Conservation (phyloP, 2,797 vertebrate genomes). For the Anomalospiza imberbis region DNA sequence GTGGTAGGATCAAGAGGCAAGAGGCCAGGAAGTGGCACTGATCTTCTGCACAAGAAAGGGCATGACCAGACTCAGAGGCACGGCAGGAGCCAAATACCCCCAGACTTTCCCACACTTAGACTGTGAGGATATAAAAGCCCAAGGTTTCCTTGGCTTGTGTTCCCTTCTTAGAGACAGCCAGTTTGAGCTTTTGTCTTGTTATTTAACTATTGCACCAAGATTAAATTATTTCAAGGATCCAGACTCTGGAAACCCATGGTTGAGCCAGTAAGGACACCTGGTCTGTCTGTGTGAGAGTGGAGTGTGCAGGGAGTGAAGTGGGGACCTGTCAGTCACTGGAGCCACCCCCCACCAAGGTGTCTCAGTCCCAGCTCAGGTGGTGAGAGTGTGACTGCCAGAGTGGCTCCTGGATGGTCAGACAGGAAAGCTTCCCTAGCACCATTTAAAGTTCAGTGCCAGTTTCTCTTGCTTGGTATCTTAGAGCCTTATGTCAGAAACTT, state of each 20-base stretch:
- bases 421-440: background rate
- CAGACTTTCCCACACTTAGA: background rate
- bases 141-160: background rate
- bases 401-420: background rate
- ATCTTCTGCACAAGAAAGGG: background rate
- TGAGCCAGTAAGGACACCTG: background rate
- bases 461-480: background rate
- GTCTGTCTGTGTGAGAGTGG: background rate
- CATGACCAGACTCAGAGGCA: background rate
- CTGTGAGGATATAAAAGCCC: background rate
- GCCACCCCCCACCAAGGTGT: fast-evolving
- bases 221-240: background rate
- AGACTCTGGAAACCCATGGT: background rate
- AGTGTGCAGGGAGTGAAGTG: fast-evolving
- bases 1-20: fast-evolving
- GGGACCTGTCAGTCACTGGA: background rate
- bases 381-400: background rate
- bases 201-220: background rate
- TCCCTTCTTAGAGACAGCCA: background rate
- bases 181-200: background rate
- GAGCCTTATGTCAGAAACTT: background rate
- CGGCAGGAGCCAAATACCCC: background rate
- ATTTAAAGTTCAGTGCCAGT: background rate
- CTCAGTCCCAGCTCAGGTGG: background rate
- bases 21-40: background rate